Evolutionary conservation across 2,113 vertebrate species (phyloP).

Genomic region (Pardalotus punctatus): DNA sequence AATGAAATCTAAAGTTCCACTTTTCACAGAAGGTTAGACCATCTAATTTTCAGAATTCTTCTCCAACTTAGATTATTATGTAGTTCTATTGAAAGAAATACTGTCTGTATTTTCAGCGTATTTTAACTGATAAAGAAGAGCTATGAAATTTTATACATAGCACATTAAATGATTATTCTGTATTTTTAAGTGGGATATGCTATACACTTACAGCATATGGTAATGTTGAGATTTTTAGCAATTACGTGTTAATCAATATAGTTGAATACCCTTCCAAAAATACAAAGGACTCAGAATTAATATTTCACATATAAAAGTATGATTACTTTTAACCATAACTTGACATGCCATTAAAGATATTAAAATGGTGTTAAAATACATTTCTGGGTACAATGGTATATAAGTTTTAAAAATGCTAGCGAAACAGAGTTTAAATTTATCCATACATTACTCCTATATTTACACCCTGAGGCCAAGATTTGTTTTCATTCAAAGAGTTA

Average conservation of each 20-base stretch:
- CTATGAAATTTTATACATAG: neutral
- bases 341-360: neutral
- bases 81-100: neutral
- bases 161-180: neutral
- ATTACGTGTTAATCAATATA: neutral
- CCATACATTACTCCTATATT: neutral
- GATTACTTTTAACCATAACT: neutral
- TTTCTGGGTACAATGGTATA: neutral
- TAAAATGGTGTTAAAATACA: neutral
- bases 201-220: neutral
- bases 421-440: neutral
- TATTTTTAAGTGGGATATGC: neutral
- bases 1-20: neutral
- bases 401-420: neutral
- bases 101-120: neutral
- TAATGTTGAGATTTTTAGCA: neutral
- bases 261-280: neutral
- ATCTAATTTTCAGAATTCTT: neutral
- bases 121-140: neutral
- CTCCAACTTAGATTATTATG: neutral
- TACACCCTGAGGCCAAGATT: neutral
- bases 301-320: neutral
- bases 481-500: neutral
- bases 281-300: neutral
- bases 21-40: neutral